Evolutionary conservation across 23 tunicate genomes (phyloP).

Genomic region (Oikopleura albicans): DNA sequence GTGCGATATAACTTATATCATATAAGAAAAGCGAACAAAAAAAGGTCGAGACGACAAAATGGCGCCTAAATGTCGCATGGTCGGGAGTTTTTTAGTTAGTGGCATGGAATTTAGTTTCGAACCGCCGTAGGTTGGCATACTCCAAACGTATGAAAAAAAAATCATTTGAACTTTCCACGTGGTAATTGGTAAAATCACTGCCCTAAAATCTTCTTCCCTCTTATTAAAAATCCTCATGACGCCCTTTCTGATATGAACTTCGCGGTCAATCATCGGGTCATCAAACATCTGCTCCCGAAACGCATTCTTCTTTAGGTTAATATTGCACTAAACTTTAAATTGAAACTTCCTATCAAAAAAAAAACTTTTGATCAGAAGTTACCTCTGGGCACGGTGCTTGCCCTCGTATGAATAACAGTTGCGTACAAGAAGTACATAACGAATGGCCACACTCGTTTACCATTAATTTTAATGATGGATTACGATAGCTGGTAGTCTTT

Average conservation of each 20-base stretch:
- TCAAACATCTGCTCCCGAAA: slow-evolving; percentile 9
- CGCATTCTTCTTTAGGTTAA: neutral
- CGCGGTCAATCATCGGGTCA: slow-evolving; percentile 14
- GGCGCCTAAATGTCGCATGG: too few relatives aligned
- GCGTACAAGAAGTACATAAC: neutral
- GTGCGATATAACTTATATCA: too few relatives aligned
- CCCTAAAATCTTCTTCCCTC: neutral
- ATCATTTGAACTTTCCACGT: too few relatives aligned
- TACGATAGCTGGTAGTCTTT: neutral
- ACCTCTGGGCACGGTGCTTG: slow-evolving; percentile 10
- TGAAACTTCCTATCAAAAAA: neutral
- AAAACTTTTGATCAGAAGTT: neutral
- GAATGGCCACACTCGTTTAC: slow-evolving; percentile 11
- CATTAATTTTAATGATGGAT: neutral
- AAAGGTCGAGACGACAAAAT: too few relatives aligned
- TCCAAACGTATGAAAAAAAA: too few relatives aligned
- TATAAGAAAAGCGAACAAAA: too few relatives aligned
- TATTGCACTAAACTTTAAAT: neutral
- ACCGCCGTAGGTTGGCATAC: too few relatives aligned
- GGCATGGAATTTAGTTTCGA: too few relatives aligned
- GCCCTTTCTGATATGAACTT: neutral
- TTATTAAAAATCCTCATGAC: neutral
- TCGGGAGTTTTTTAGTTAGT: too few relatives aligned
- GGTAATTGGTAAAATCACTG: too few relatives aligned
- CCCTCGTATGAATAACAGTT: neutral